Evolutionary conservation across 1,140 invertebrate genomes (phyloP), one percentile per base, ranked within the genome.

Genomic region (Drosophila repletoides): DNA sequence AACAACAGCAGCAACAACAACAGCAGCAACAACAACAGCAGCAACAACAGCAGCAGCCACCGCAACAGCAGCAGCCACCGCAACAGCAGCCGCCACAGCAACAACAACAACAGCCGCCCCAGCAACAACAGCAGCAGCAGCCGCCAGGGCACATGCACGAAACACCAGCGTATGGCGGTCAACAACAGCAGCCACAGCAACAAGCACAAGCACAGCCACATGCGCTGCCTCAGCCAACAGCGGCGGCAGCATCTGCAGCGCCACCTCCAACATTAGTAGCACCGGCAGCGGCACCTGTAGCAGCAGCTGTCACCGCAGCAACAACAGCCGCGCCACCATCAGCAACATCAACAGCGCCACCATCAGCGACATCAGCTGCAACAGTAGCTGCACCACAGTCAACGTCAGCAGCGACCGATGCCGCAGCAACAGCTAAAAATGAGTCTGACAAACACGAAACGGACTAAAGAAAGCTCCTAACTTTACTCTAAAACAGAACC

Each of bases 371-470:
- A 36, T n/a, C 52, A 3, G 26, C 22, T 15, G 60, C 45, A 5
- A 19, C 45, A 7, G 15, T 31, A 5, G 10, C 60, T 0, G 49
- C 24, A 3, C 53, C 66, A 14, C 63, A 48, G 34, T 14, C 33
- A 17, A 14, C 49, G 5, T n/a, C n/a, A n/a, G 34, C 38, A 12
- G 17, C 53, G 0, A 28, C n/a, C 12, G 60, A 64, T 15, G 36
- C 52, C 2, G 5, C 60, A 17, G 17, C 60, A 15, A 31, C 70
- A n/a, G 10, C 58, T 12, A 81, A 81, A 40, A 63, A 63, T 12
- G 76, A 80, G 6, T 36, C 67, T 28, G 76, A 80, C 7, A 80
- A 80, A 22, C 68, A 63, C 10, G 77, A 81, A 45, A 26, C 73
- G 34, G 77, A 84, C 55, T 80, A 70, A 38, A 28, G 26, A 43